Evolutionary conservation across 2,888 invertebrate species (phyloP).

Genomic region (Agonopterix arenella): DNA sequence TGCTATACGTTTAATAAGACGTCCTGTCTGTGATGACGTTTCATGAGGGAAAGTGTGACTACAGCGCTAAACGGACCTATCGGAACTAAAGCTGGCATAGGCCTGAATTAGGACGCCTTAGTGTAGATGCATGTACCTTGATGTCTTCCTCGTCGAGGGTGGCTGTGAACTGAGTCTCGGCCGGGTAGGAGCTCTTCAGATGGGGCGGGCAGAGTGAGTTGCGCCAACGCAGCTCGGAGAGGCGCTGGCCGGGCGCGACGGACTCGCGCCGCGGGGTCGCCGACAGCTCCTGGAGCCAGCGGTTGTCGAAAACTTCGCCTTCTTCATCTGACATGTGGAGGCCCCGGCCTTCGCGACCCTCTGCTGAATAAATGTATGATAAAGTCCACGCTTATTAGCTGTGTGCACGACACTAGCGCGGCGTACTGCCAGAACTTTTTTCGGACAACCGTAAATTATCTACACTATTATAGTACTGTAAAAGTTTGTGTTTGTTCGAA

Average conservation of each 20-base stretch:
- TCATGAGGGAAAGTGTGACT: too few relatives aligned
- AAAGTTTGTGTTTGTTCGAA: too few relatives aligned
- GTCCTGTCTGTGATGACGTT: too few relatives aligned
- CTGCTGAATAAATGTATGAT: neutral
- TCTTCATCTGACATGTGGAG: conserved; percentile 90
- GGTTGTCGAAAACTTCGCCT: conserved; percentile 89
- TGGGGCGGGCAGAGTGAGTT: conserved; percentile 92
- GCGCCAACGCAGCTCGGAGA: conserved; percentile 85
- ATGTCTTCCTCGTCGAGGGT: conserved; percentile 67
- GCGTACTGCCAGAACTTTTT: too few relatives aligned
- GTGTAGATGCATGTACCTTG: conserved; percentile 32
- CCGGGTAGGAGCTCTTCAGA: conserved; percentile 89
- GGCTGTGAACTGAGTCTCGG: conserved; percentile 83
- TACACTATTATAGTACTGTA: too few relatives aligned
- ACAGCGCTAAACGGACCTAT: too few relatives aligned
- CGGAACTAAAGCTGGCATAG: too few relatives aligned
- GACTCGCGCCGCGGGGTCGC: conserved; percentile 66
- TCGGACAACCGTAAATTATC: too few relatives aligned
- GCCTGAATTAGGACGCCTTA: too few relatives aligned
- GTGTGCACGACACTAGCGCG: too few relatives aligned
- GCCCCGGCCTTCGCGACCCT: conserved; percentile 43
- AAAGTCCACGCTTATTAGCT: too few relatives aligned
- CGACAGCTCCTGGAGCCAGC: conserved; percentile 82
- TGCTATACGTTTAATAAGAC: too few relatives aligned
- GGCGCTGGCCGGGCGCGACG: conserved; percentile 28